Evolutionary conservation across 2,797 vertebrate genomes (phyloP), one percentile per base, ranked within the genome.

Genomic region (Lateolabrax maculatus): DNA sequence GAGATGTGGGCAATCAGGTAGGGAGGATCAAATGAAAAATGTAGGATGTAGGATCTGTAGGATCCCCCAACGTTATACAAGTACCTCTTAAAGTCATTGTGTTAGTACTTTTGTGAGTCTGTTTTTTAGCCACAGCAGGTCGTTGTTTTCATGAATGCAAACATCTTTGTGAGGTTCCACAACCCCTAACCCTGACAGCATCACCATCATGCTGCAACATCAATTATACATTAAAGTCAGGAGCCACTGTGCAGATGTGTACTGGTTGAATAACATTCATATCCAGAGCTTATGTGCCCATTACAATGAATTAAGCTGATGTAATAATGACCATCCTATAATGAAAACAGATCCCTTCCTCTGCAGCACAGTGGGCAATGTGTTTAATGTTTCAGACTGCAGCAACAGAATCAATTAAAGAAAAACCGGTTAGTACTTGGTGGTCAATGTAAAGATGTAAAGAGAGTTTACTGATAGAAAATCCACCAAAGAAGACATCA

Each of bases 221-320:
- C n/a, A 76, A 36, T 84, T 79, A 36, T 27, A 65, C 46, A 70
- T 79, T 43, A 76, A 36, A 43, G 34, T 23, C 44, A 31, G 51
- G 21, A 68, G 31, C 51, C 19, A 2, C 43, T 19, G 37, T 37
- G 37, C 62, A 44, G n/a, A 63, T 31, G 9, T 51, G 0, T 4
- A 11, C 53, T 16, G 41, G 27, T 6, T 55, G 31, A 37, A 37
- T 49, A 44, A 62, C 44, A 75, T 57, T 71, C 11, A 66, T n/a
- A 9, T 27, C 9, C 29, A 16, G 43, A 60, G 58, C 21, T 41
- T 9, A 43, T 48, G 69, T 43, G 9, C 15, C 68, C 60, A 73
- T 70, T 65, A 56, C 39, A 55, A 36, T 44, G 9, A 74, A 29
- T 55, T 39, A 65, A 39, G 4, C n/a, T 63, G 11, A 58, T 72